phyloP scores from a whole-genome alignment of 1,140 invertebrate genomes.

The Agrilus planipennis region DNA sequence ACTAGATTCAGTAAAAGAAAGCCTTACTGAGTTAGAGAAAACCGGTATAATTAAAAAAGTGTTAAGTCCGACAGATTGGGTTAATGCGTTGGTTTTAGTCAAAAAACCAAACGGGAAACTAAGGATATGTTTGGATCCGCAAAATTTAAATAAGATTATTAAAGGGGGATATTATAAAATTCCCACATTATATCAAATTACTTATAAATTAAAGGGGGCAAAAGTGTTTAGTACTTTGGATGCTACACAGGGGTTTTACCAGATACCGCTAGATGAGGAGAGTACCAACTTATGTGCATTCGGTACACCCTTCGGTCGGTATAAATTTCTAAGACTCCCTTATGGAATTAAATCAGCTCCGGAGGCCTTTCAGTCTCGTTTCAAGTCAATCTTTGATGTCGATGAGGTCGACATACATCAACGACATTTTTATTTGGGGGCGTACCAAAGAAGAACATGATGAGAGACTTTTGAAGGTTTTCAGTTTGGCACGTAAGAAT shows the following conservation, averaged over 20 bases:
- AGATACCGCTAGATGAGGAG: constrained; percentile 22
- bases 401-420: constrained; percentile 25
- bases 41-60: constrained; percentile 11
- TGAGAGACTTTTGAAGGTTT: constrained; percentile 18
- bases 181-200: constrained; percentile 33
- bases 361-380: constrained; percentile 31
- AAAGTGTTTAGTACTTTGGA: constrained; percentile 32
- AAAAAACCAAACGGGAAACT: constrained; percentile 34
- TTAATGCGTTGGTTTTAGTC: constrained; percentile 34
- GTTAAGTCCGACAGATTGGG: constrained; percentile 34
- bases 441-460: constrained; percentile 17
- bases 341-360: constrained; percentile 32
- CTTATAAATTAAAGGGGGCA: constrained; percentile 24
- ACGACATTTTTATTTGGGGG: constrained; percentile 31
- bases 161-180: constrained; percentile 33
- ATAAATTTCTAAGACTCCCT: constrained; percentile 25
- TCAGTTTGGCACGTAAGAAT: constrained; percentile 10
- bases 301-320: constrained; percentile 32
- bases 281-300: constrained; percentile 30
- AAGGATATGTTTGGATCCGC: constrained; percentile 39
- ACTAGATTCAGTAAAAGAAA: constrained; percentile 4
- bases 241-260: constrained; percentile 32
- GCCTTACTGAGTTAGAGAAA: constrained; percentile 1
- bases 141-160: constrained; percentile 36
- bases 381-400: constrained; percentile 26